Evolutionary conservation across 92 coral and sea anemone species (phyloP).

Genomic region (Zoanthus sociatus): DNA sequence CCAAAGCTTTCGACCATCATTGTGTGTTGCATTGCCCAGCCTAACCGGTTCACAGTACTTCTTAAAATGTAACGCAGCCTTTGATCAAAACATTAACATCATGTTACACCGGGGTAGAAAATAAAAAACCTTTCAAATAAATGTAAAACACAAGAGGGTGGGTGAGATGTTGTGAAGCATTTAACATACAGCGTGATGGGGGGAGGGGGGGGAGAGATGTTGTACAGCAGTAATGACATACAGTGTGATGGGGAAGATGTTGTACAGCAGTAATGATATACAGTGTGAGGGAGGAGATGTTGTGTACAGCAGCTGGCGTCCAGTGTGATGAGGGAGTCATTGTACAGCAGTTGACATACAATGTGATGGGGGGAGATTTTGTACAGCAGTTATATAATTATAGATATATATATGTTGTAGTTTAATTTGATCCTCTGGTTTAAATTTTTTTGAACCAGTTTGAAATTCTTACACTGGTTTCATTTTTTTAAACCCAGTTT

Average conservation of each 20-base stretch:
- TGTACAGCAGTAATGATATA: too few relatives aligned
- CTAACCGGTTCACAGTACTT: constrained; percentile 93
- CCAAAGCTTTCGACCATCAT: constrained; percentile 91
- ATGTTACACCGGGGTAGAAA: neutral
- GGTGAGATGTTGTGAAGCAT: too few relatives aligned
- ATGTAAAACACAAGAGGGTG: too few relatives aligned
- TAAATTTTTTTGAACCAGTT: too few relatives aligned
- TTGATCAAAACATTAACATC: neutral
- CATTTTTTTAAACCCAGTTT: too few relatives aligned
- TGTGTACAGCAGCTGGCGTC: too few relatives aligned
- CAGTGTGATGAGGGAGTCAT: too few relatives aligned
- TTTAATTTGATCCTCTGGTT: too few relatives aligned
- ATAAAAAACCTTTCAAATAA: too few relatives aligned
- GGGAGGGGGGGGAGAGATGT: neutral
- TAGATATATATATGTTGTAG: too few relatives aligned
- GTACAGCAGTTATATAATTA: neutral
- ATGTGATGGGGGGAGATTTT: neutral
- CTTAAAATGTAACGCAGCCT: constrained; percentile 91
- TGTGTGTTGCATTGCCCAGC: constrained; percentile 76
- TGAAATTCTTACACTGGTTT: too few relatives aligned
- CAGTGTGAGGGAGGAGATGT: too few relatives aligned
- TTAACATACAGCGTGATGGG: neutral
- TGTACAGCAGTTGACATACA: neutral
- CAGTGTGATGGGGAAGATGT: neutral
- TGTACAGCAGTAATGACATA: neutral